These are phyloP conservation scores for Callipepla squamata DNA, from an alignment of 2,113 vertebrate species.

Conservation along the genomic window DNA sequence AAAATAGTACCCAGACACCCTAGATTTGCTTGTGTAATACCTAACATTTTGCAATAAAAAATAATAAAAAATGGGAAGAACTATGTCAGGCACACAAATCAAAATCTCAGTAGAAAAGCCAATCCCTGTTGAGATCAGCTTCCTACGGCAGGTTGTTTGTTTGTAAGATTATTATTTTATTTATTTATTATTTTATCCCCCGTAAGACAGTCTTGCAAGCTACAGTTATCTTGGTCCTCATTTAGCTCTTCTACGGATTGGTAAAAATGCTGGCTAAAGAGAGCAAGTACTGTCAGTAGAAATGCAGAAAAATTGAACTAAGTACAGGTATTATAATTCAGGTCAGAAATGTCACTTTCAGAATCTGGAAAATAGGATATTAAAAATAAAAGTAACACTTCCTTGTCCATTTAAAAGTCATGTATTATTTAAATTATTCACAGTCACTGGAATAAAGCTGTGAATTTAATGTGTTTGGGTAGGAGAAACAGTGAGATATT, in stretches of 20 bases:
- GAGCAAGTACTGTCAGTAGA: background rate
- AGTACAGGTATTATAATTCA: background rate
- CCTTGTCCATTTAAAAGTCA: background rate
- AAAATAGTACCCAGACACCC: background rate
- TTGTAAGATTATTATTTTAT: no score
- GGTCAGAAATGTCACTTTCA: background rate
- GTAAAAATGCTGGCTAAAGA: background rate
- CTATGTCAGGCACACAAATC: constrained; percentile 9
- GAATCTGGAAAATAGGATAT: background rate
- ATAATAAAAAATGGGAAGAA: constrained; percentile 28
- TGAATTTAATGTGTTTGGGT: background rate
- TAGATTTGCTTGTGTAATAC: constrained; percentile 9
- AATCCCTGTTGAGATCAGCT: background rate
- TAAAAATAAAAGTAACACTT: accelerated
- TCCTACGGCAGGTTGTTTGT: background rate
- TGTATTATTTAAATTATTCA: background rate
- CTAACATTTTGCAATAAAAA: background rate
- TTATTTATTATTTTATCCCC: background rate
- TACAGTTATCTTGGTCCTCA: background rate
- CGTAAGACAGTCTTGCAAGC: background rate
- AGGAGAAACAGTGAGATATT: background rate
- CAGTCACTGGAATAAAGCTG: background rate
- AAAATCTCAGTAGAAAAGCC: background rate
- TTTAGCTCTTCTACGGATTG: background rate
- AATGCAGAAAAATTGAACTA: background rate